Evolutionary conservation across 2,888 invertebrate genomes (phyloP).

Genomic region (Ptychoptera contaminata): DNA sequence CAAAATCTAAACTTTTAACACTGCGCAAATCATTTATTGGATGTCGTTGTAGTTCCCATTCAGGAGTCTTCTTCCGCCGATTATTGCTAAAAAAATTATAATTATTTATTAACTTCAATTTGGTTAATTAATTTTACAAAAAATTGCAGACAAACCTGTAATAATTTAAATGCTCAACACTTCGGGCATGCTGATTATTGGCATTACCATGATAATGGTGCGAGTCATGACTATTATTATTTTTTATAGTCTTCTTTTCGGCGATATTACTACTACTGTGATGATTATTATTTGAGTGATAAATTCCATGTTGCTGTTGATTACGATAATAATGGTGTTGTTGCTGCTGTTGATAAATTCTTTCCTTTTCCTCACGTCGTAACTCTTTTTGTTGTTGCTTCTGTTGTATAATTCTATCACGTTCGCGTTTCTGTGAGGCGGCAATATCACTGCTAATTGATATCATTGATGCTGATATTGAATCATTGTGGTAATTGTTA

Average conservation of each 20-base stretch:
- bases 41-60: conserved; percentile 10
- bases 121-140: no score
- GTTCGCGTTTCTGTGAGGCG: conserved; percentile 18
- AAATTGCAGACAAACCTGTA: conserved; percentile 19
- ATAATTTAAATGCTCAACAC: conserved; percentile 28
- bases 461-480: conserved; percentile 27
- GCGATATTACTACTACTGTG: not conserved
- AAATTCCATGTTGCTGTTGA: conserved; percentile 1
- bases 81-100: conserved; percentile 13
- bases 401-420: conserved; percentile 16
- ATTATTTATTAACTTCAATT: not conserved
- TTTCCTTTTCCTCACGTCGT: conserved; percentile 9
- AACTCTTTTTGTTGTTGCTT: conserved; percentile 5
- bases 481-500: conserved; percentile 15
- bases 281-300: not conserved
- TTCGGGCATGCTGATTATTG: conserved; percentile 19
- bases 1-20: conserved; percentile 60
- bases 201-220: conserved; percentile 5
- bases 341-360: conserved; percentile 13
- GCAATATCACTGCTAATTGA: conserved; percentile 29
- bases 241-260: not conserved
- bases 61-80: conserved; percentile 18
- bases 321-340: conserved; percentile 13
- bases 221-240: conserved; percentile 6
- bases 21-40: conserved; percentile 31